Base-by-base conservation (phyloP, 2,113 vertebrate species). In the Neotoma lepida region DNA sequence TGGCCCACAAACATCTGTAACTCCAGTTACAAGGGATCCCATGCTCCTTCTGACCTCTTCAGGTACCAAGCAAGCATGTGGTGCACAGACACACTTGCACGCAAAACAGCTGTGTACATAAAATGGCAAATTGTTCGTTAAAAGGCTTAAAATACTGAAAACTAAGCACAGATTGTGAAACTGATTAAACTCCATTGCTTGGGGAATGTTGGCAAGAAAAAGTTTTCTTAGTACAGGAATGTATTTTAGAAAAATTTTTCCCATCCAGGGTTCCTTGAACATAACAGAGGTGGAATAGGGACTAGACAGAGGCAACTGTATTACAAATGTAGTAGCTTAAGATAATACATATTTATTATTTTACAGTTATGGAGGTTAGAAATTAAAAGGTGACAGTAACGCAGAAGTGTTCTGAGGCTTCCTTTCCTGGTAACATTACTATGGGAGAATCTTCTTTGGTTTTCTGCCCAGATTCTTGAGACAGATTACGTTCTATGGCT, bases 391-490 rank as follows among this genome's bases (percentile, higher is more conserved):
- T 51, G 68, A 77, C 28, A n/a, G n/a, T 61, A 70, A 86, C 86
- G n/a, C 51, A 51, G 94, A 94, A 54, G 39, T 61, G 35, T 89
- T 49, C 9, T 17, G 17, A 64, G 61, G 63, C 14, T 33, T 92
- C 58, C n/a, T 54, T 82, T 94, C 64, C 39, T 66, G n/a, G 30
- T 51, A 66, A 6, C 4, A 49, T 39, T 41, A 68, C 61, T 46
- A n/a, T 41, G 33, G 74, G 14, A 73, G 3, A 90, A 88, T 92
- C 54, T 80, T 44, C 30, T 64, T 64, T 26, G 13, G 6, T 28
- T 58, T 77, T 77, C 51, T 54, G 81, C 81, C 70, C 28, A 86
- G 41, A 7, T 86, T 97, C 82, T 71, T 49, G 51, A 64, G 26
- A 30, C 14, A 76, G 49, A 39, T 46, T 86, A n/a, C 26, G 70